Percentiles rank a stretch among this genome's conserved stretches.
Conservation (phyloP, 2,113 vertebrate genomes). For the Chloropsis hardwickii region DNA sequence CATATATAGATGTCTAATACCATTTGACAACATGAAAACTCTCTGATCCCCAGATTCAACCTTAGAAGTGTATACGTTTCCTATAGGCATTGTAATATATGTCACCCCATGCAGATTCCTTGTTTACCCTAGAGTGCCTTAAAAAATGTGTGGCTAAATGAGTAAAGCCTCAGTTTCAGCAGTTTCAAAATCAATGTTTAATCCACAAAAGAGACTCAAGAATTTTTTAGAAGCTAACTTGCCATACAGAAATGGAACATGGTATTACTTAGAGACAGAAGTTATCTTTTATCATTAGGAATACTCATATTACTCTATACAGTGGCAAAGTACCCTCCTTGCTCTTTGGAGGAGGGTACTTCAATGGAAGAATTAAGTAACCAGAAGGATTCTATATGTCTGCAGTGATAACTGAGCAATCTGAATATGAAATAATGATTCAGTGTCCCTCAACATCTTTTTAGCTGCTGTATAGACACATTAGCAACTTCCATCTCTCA, state of each 20-base stretch:
- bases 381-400: not conserved
- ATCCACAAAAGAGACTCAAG: not conserved
- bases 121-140: not conserved
- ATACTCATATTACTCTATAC: not conserved
- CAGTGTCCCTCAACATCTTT: not conserved
- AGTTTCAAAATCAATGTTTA: constrained; percentile 9
- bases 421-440: not conserved
- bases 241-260: not conserved
- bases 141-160: not conserved
- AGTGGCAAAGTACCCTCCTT: not conserved
- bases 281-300: not conserved
- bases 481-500: not conserved
- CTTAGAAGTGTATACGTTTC: not conserved
- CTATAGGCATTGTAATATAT: not conserved
- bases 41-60: not conserved
- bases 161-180: not conserved
- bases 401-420: not conserved
- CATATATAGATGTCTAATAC: not conserved
- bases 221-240: not conserved
- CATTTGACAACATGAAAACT: not conserved
- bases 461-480: not conserved
- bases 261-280: not conserved
- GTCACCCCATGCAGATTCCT: not conserved
- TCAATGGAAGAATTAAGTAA: not conserved
- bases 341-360: not conserved